Evolutionary conservation across 2,888 invertebrate genomes (phyloP).

Genomic region (Folsomia manolachei): DNA sequence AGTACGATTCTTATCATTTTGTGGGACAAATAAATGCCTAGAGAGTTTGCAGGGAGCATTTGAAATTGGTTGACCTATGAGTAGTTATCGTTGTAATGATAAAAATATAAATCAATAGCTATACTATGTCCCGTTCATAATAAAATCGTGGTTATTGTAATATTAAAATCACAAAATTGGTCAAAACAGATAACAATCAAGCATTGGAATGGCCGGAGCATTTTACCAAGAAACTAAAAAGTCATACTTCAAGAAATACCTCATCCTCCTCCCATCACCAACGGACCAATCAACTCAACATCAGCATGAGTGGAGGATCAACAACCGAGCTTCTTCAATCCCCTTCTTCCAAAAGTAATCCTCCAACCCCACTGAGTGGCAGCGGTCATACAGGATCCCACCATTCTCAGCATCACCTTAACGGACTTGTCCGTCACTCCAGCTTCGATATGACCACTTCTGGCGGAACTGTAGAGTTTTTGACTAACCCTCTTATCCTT

Average conservation of each 20-base stretch:
- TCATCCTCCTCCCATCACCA: constrained; percentile 27
- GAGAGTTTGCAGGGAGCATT: too few species aligned
- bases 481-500: constrained; percentile 12
- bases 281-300: constrained; percentile 35
- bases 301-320: constrained; percentile 45
- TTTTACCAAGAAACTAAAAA: constrained; percentile 46
- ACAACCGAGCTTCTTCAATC: constrained; percentile 26
- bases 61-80: too few species aligned
- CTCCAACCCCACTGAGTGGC: background rate
- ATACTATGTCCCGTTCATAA: too few species aligned
- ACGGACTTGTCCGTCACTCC: constrained; percentile 29
- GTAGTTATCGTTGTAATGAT: too few species aligned
- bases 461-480: constrained; percentile 24
- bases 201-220: constrained; percentile 64
- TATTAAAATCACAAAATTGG: too few species aligned
- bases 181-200: too few species aligned
- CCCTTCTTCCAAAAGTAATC: constrained; percentile 5
- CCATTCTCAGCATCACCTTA: constrained; percentile 14
- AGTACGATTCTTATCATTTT: too few species aligned
- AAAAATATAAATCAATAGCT: too few species aligned
- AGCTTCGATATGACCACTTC: constrained; percentile 30
- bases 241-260: constrained; percentile 56
- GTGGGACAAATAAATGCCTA: too few species aligned
- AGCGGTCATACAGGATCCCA: background rate
- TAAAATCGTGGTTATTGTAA: too few species aligned